Evolutionary conservation across 2,113 vertebrate genomes (phyloP).

Genomic region (Nothobranchius kuhntae): DNA sequence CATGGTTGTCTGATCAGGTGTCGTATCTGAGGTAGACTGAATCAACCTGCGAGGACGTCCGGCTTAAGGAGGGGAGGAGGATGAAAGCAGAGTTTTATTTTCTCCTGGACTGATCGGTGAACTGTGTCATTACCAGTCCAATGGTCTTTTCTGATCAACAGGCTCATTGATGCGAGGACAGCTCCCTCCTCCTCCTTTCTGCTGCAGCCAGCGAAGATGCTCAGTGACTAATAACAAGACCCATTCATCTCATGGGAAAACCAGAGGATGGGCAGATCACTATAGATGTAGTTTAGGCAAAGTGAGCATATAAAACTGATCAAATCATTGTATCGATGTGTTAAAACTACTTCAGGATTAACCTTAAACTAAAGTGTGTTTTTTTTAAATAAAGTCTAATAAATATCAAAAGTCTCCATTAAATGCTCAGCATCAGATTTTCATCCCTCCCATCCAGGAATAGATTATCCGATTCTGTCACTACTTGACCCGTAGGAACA

Average conservation of each 20-base stretch:
- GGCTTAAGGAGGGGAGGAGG: slow-evolving; percentile 46
- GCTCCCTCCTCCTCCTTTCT: slow-evolving; percentile 7
- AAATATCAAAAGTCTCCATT: neutral
- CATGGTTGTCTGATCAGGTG: slow-evolving; percentile 31
- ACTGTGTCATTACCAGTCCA: slow-evolving; percentile 65
- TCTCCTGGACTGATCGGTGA: slow-evolving; percentile 51
- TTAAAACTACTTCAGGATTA: too few relatives aligned
- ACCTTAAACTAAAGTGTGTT: neutral
- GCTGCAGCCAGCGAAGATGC: slow-evolving; percentile 55
- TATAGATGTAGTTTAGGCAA: slow-evolving; percentile 5
- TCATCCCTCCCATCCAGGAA: slow-evolving; percentile 21
- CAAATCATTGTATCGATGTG: too few relatives aligned
- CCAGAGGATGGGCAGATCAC: slow-evolving; percentile 30
- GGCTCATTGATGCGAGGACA: slow-evolving; percentile 68
- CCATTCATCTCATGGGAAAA: slow-evolving; percentile 60
- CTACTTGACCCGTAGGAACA: slow-evolving; percentile 48
- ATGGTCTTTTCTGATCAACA: slow-evolving; percentile 71
- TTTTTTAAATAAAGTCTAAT: neutral
- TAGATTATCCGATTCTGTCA: slow-evolving; percentile 49
- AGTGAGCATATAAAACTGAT: too few relatives aligned
- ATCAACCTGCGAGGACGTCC: neutral
- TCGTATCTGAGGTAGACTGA: slow-evolving; percentile 50
- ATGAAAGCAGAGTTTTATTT: slow-evolving; percentile 42
- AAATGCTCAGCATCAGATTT: slow-evolving; percentile 10
- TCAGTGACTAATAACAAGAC: slow-evolving; percentile 60